Evolutionary conservation across 2,113 vertebrate genomes (phyloP).

Genomic region (Eurypyga helias): DNA sequence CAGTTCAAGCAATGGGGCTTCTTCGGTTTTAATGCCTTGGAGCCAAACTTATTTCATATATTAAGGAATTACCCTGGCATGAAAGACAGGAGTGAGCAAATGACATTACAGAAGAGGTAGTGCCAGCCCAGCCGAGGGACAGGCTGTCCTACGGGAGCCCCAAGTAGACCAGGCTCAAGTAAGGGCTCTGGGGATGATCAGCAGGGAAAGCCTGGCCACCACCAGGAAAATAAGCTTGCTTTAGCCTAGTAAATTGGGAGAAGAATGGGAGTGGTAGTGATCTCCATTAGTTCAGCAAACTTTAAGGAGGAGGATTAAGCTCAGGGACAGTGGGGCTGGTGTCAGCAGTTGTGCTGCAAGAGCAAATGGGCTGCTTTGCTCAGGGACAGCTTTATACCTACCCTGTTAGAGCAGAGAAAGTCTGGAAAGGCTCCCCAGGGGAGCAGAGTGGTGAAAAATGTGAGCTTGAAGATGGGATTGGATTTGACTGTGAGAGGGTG

Average conservation of each 20-base stretch:
- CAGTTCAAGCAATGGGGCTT: not conserved
- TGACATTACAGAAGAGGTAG: not conserved
- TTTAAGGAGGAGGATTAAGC: not conserved
- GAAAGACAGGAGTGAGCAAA: not conserved
- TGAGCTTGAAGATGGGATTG: not conserved
- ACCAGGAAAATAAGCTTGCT: fast-evolving
- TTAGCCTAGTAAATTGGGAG: not conserved
- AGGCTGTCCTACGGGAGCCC: not conserved
- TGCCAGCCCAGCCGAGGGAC: not conserved
- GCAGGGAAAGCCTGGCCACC: not conserved
- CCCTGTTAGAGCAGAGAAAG: not conserved
- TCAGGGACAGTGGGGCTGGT: not conserved
- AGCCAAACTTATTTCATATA: not conserved
- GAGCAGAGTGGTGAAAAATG: fast-evolving
- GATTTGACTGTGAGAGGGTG: not conserved
- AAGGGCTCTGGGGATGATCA: not conserved
- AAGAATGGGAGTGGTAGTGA: not conserved
- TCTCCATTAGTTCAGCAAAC: not conserved
- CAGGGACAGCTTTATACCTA: not conserved
- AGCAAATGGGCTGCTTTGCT: not conserved
- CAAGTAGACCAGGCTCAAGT: not conserved
- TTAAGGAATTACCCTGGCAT: not conserved
- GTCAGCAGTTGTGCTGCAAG: not conserved
- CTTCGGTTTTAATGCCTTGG: not conserved
- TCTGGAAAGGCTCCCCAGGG: not conserved